Conservation (phyloP, 2,888 invertebrate genomes). For the Eilema depressum region DNA sequence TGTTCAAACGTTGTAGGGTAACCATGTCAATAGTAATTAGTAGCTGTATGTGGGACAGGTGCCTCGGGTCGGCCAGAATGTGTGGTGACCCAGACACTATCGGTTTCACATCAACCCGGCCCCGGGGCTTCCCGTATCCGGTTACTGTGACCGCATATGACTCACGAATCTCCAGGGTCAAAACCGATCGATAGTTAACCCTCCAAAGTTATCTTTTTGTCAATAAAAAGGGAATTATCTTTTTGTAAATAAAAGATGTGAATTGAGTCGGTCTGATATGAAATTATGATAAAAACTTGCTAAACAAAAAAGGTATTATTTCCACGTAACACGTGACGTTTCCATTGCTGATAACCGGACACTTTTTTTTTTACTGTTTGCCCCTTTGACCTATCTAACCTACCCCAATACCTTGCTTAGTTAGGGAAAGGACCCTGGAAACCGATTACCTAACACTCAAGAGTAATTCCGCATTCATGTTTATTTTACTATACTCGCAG, state of each 20-base stretch:
- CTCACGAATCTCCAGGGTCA: conserved; percentile 46
- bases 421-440: too few relatives aligned
- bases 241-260: neutral
- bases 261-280: neutral
- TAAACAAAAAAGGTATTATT: too few relatives aligned
- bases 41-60: conserved; percentile 44
- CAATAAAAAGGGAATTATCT: conserved; percentile 5
- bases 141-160: conserved; percentile 56
- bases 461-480: too few relatives aligned
- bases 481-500: too few relatives aligned
- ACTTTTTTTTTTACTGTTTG: too few relatives aligned
- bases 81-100: conserved; percentile 58
- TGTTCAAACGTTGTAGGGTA: conserved; percentile 13
- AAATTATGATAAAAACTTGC: neutral
- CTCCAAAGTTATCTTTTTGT: neutral
- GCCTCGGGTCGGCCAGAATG: conserved; percentile 42
- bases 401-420: too few relatives aligned
- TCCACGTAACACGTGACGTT: neutral
- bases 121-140: conserved; percentile 60
- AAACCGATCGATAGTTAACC: conserved; percentile 43
- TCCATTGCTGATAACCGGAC: neutral
- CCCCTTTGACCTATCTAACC: too few relatives aligned
- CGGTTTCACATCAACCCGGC: conserved; percentile 55
- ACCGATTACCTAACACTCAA: neutral
- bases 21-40: conserved; percentile 14